Evolutionary conservation across 2,797 vertebrate genomes (phyloP).

Genomic region (Enteromius radiatus): DNA sequence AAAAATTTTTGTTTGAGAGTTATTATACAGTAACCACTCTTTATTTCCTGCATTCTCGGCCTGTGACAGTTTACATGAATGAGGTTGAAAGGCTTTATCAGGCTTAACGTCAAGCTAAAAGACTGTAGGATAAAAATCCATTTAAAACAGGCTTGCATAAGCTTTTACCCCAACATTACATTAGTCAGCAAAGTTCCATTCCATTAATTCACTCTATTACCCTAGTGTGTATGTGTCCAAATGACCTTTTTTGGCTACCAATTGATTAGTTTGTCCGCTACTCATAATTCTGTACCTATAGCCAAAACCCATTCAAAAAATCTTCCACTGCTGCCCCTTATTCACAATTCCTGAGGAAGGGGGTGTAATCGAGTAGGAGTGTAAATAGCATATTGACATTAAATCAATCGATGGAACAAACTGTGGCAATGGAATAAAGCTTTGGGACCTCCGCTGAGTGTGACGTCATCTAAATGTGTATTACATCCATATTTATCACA

Average conservation of each 20-base stretch:
- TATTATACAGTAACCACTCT: not conserved
- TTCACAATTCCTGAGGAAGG: constrained; percentile 34
- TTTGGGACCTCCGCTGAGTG: not conserved
- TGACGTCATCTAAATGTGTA: constrained; percentile 16
- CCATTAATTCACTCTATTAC: constrained; percentile 15
- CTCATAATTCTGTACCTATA: constrained; percentile 21
- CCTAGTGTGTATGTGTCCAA: constrained; percentile 14
- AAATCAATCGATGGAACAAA: constrained; percentile 43
- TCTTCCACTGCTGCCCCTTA: constrained; percentile 27
- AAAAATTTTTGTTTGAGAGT: not conserved
- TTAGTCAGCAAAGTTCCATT: constrained; percentile 53
- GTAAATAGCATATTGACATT: constrained; percentile 39
- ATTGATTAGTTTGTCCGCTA: not conserved
- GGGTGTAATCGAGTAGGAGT: constrained; percentile 25
- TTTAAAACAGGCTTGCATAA: constrained; percentile 46
- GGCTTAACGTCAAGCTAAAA: constrained; percentile 39
- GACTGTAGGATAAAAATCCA: constrained; percentile 48
- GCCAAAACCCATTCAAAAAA: constrained; percentile 20
- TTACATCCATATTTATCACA: constrained; percentile 3
- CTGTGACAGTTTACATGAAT: constrained; percentile 46
- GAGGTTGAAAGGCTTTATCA: constrained; percentile 31
- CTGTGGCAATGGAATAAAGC: constrained; percentile 34
- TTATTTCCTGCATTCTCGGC: not conserved
- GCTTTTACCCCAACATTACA: constrained; percentile 43
- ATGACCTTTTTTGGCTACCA: constrained; percentile 44